Evolutionary conservation across 1,140 invertebrate species (phyloP), one percentile per base, ranked within the genome.

Genomic region (Elysia chlorotica): DNA sequence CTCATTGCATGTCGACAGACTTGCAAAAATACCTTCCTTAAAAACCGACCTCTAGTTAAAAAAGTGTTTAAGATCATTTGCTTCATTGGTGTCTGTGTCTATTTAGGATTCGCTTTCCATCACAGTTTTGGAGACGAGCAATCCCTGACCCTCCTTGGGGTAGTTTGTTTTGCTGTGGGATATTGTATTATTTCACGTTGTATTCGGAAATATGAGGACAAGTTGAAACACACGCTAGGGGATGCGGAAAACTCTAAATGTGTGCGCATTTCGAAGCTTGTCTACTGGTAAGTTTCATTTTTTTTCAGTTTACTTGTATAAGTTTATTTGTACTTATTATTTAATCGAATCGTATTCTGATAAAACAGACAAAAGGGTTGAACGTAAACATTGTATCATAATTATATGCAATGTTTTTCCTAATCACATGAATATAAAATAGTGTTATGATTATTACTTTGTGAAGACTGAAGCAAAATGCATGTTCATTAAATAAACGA

Each of bases 41-140:
- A 10, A 48, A 10, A 48, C 41, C 10, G n/a, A 48, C 41, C 10
- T 14, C 10, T n/a, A 10, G 41, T 48, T 10, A 14, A 10, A 48
- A 48, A 48, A 10, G 41, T 59, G 10, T 35, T 71, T 31, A 35
- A 73, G 17, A 6, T 56, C 37, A 21, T 73, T 2, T 28, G 65
- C 1, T 25, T 67, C 17, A 53, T 54, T 66, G 53, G 68, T 17
- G 73, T 75, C 63, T 41, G 67, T 21, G 63, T 65, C 2, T 78
- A 78, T 56, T 74, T 78, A 30, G 37, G 38, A n/a, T 67, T 38
- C 25, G 76, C 76, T 1, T 66, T 78, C 71, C 6, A 56, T 25
- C 71, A 76, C 37, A 37, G 48, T n/a, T 78, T 78, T 56, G 76
- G 76, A 14, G 76, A 76, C 69, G 74, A 76, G 37, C 70, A 61